These are phyloP conservation scores for Prunella himalayana DNA, from an alignment of 2,113 vertebrate species.

Conservation along the genomic window DNA sequence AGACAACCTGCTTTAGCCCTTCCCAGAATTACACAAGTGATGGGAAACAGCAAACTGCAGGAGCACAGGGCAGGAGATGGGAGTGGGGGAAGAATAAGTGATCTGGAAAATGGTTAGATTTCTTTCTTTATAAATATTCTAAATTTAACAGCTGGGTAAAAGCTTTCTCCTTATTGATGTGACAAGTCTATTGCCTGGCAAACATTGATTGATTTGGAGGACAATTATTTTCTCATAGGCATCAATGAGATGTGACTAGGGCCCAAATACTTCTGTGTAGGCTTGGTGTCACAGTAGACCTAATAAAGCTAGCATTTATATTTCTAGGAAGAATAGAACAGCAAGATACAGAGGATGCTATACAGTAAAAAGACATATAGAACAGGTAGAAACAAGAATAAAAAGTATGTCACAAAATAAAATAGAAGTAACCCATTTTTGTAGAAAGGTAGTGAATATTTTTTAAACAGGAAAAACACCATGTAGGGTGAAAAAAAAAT, in stretches of 20 bases:
- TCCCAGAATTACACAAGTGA: background rate
- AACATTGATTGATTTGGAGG: background rate
- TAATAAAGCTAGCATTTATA: background rate
- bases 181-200: background rate
- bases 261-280: background rate
- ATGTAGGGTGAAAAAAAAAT: background rate
- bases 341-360: background rate
- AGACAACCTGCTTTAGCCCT: background rate
- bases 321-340: slow-evolving; percentile 4
- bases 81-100: background rate
- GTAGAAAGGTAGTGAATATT: background rate
- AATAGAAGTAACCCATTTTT: background rate
- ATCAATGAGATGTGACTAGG: background rate
- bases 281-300: background rate
- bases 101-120: background rate
- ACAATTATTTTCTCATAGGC: background rate
- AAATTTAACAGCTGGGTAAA: background rate
- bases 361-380: background rate
- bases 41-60: background rate
- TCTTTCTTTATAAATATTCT: background rate
- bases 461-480: background rate
- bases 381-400: background rate
- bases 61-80: background rate
- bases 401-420: background rate
- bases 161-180: background rate